Percentiles rank a stretch among this genome's conserved stretches.
Conservation (phyloP, 2,888 invertebrate genomes). For the Tenthredo amoena region DNA sequence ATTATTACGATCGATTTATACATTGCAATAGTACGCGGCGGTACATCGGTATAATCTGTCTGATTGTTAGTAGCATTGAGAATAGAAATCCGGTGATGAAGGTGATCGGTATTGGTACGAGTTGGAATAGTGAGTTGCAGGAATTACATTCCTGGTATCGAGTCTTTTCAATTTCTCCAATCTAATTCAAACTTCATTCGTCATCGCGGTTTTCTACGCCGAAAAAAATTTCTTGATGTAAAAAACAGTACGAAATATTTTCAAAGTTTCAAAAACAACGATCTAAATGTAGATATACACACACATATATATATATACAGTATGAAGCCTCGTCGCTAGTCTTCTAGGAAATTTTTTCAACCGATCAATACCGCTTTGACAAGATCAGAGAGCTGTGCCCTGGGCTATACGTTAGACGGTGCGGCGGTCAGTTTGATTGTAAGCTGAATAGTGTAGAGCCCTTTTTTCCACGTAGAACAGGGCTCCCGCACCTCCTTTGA, state of each 20-base stretch:
- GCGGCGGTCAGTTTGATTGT: slow-evolving; percentile 37
- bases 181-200: not conserved
- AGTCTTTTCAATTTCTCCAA: not conserved
- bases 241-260: not conserved
- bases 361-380: slow-evolving; percentile 35
- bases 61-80: slow-evolving; percentile 23
- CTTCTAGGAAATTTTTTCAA: slow-evolving; percentile 30
- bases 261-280: not conserved
- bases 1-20: slow-evolving; percentile 35
- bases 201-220: not conserved
- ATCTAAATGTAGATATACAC: not conserved
- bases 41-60: too few relatives aligned
- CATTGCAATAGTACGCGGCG: not conserved
- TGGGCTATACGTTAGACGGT: not conserved
- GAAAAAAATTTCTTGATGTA: not conserved
- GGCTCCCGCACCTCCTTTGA: slow-evolving; percentile 52
- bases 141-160: not conserved
- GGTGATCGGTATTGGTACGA: not conserved
- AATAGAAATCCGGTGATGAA: not conserved
- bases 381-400: slow-evolving; percentile 21
- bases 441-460: slow-evolving; percentile 12
- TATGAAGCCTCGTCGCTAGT: not conserved
- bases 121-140: slow-evolving; percentile 10
- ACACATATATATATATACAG: not conserved
- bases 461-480: slow-evolving; percentile 52